Conservation (phyloP, 2,113 vertebrate genomes). For the Dicrurus megarhynchus region DNA sequence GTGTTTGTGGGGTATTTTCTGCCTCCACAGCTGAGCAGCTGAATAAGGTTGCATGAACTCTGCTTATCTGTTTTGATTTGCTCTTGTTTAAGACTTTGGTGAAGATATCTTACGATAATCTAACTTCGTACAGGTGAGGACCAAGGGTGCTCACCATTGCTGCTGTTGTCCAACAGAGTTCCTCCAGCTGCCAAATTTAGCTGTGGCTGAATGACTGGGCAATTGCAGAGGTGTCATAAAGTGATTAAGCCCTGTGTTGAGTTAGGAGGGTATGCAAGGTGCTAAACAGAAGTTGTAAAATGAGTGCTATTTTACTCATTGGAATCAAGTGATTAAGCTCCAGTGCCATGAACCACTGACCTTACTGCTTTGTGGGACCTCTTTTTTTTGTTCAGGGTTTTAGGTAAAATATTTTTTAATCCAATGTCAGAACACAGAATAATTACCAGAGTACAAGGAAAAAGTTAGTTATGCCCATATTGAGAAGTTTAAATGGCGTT, state of each 20-base stretch:
- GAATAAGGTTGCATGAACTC: neutral
- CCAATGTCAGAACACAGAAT: neutral
- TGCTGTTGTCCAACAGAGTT: neutral
- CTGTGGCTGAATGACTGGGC: neutral
- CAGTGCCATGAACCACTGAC: neutral
- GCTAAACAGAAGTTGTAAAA: neutral
- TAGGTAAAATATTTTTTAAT: neutral
- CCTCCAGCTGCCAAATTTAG: neutral
- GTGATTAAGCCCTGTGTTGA: neutral
- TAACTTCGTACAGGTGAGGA: fast-evolving
- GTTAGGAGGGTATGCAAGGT: neutral
- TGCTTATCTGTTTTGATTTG: neutral
- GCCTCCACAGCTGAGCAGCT: neutral
- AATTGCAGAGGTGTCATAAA: neutral
- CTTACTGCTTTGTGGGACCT: neutral
- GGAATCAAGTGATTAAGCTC: neutral
- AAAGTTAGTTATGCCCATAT: neutral
- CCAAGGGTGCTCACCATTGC: neutral
- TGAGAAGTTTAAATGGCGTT: neutral
- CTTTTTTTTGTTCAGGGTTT: neutral
- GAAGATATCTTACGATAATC: neutral
- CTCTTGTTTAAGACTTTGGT: neutral
- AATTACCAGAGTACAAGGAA: neutral
- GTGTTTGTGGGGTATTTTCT: neutral
- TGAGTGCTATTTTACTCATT: neutral